Evolutionary conservation across 2,888 invertebrate species (phyloP).

Genomic region (Hypercompe scribonia): DNA sequence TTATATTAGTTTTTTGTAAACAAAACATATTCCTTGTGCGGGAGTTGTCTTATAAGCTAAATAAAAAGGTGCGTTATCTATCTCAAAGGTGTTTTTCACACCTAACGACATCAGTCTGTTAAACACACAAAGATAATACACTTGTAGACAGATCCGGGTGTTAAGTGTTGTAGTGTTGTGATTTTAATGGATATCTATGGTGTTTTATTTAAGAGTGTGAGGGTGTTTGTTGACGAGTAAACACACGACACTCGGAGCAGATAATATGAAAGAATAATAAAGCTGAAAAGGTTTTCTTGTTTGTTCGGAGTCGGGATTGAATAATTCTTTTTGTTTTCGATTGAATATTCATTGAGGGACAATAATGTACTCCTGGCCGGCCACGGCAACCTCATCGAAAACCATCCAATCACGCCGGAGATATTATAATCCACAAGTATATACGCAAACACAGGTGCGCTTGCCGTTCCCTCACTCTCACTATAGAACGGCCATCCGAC

Average conservation of each 20-base stretch:
- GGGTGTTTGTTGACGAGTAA: neutral
- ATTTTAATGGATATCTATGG: slow-evolving; percentile 9
- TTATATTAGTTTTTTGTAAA: too few relatives aligned
- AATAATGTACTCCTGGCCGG: too few relatives aligned
- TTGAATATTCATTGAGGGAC: too few relatives aligned
- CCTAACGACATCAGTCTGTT: slow-evolving; percentile 5
- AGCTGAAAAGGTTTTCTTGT: neutral
- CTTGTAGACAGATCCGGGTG: slow-evolving; percentile 13
- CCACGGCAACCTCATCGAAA: too few relatives aligned
- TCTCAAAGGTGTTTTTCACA: neutral
- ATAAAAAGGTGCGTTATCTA: neutral
- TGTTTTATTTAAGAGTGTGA: neutral
- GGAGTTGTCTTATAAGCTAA: too few relatives aligned
- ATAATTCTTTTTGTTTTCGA: too few relatives aligned
- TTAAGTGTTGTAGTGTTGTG: slow-evolving; percentile 11
- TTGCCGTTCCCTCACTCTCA: too few relatives aligned
- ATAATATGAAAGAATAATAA: neutral
- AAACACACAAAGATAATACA: slow-evolving; percentile 2
- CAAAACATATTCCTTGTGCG: too few relatives aligned
- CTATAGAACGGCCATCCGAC: too few relatives aligned
- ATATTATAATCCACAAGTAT: too few relatives aligned
- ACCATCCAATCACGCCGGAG: too few relatives aligned
- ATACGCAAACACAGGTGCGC: too few relatives aligned
- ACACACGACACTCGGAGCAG: neutral
- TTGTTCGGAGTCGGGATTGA: neutral